Base-by-base conservation (phyloP, 2,888 invertebrate genomes). In the Polyommatus iphigenia region DNA sequence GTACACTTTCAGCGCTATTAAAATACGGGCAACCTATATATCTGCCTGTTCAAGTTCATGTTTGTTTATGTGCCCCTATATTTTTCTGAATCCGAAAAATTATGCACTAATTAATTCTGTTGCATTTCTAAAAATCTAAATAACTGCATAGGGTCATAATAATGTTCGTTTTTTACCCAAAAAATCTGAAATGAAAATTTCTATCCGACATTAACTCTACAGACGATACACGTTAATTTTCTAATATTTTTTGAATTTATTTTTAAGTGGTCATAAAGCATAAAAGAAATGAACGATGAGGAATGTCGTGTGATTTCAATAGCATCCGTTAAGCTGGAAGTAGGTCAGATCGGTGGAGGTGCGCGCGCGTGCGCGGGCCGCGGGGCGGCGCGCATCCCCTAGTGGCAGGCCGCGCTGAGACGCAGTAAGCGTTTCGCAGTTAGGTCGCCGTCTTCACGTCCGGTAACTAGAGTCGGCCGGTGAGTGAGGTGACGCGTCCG, bases 381-480 rank as follows among this genome's bases (percentile, higher is more conserved):
- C 85, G 82, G 80, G 71, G 82, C 78, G 81, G 80, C 84, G 85
- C 85, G 85, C 83, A 82, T 79, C 82, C 79, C 80, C 80, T 78
- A 80, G 81, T 80, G 78, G 78, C 73, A 76, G 76, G 78, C 84
- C 80, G 80, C 81, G 78, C 80, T 77, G 78, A 83, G 82, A 84
- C 84, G 86, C 87, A 87, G 84, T 81, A 76, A 59, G 85, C 82
- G 81, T 80, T 83, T 83, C 83, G 86, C 85, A 87, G 85, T 82
- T 83, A 83, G 81, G 80, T 81, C 83, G 84, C 82, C 85, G 84
- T 84, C 81, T 62, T 76, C 85, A 85, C 85, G 83, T 85, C 84
- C 82, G 86, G 85, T 86, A 86, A 87, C 84, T 88, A 87, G 83
- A 87, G 80, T 83, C 85, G 81, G 83, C 86, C 86, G 92, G 92